phyloP scores from a whole-genome alignment of 1,140 invertebrate species.

The Liolophura sinensis region DNA sequence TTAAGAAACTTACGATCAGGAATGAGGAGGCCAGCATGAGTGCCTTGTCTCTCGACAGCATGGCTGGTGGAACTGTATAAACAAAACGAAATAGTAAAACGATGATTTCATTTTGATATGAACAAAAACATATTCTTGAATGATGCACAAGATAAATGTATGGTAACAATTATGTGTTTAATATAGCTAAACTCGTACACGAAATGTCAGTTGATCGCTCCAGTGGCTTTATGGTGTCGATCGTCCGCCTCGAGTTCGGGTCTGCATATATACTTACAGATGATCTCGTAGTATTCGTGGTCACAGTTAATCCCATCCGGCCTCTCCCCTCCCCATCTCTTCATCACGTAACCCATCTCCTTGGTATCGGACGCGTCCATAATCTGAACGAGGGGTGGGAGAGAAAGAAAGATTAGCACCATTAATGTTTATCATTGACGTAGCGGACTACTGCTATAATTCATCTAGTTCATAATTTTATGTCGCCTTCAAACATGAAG shows the following conservation, averaged over 20 bases:
- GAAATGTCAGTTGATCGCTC: too few species aligned
- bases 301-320: constrained; percentile 28
- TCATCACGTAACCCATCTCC: constrained; percentile 29
- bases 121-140: background rate
- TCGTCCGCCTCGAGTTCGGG: too few species aligned
- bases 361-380: constrained; percentile 26
- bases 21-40: constrained; percentile 35
- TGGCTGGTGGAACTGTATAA: constrained; percentile 32
- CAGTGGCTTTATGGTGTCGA: too few species aligned
- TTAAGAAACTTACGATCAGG: constrained; percentile 25
- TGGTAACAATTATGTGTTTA: background rate
- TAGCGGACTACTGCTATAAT: too few species aligned
- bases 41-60: constrained; percentile 31
- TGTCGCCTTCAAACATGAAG: too few species aligned
- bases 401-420: too few species aligned
- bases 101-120: background rate
- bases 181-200: background rate
- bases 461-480: too few species aligned
- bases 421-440: background rate
- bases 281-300: constrained; percentile 37
- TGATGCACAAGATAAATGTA: too few species aligned
- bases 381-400: constrained; percentile 17
- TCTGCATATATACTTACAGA: constrained; percentile 25
- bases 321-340: constrained; percentile 37
- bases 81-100: background rate